Evolutionary conservation across 2,797 vertebrate species (phyloP), one percentile per base, ranked within the genome.

Genomic region (Macrochelys suwanniensis): DNA sequence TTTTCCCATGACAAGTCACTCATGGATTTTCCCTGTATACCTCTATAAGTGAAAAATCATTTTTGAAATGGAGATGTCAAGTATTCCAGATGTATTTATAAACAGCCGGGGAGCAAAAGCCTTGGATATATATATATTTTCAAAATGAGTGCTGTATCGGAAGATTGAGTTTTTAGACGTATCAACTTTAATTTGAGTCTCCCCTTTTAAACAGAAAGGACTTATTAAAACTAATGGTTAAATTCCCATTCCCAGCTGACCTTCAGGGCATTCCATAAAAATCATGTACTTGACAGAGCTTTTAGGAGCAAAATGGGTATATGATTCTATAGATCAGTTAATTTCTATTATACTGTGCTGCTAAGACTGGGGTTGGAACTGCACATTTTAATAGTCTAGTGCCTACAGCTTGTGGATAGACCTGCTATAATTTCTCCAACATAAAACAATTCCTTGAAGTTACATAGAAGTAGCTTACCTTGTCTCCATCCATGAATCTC

Each of bases 401-500:
- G 13, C 25, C 15, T 16, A 77, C 8, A 28, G 42, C 13, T 49
- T 77, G 45, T 47, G 42, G 12, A 28, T 5, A 77, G 47, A 49
- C 47, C 26, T 31, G 12, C 45, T 76, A 28, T 28, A 28, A 45
- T 49, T 28, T 49, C 74, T 49, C 47, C 23, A 49, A 49, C 45
- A 47, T 77, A 26, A 49, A 76, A 80, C 11, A 26, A 42, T 53
- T 49, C 21, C 8, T 12, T 53, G 56, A 33, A 31, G 47, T 28
- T 31, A 5, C 31, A 65, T 7, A 11, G 4, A 33, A 80, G 82
- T 59, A 37, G 28, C 10, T 6, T 97, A 99, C 99, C 99, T 99
- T 99, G 92, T 99, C 99, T 97, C 99, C 99, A 92, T 99, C 99
- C 99, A 99, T 99, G 97, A 99, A 99, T 91, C 99, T 98, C 92